phyloP scores from a whole-genome alignment of 2,113 vertebrate species.

The Ia io region DNA sequence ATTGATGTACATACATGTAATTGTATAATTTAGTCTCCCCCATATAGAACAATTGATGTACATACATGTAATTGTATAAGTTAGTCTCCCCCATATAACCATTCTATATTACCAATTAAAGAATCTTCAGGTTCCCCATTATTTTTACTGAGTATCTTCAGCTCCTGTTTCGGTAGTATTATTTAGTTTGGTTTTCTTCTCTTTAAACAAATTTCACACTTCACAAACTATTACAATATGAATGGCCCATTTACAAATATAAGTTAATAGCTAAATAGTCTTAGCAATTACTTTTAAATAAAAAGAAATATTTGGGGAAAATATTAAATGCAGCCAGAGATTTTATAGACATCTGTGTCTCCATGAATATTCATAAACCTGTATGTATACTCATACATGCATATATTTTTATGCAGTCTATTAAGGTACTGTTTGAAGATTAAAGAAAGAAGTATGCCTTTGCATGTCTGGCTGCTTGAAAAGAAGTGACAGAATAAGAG shows the following conservation, averaged over 20 bases:
- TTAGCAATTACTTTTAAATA: slow-evolving; percentile 39
- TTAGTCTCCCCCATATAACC: not conserved
- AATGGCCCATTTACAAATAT: not conserved
- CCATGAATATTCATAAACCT: slow-evolving; percentile 26
- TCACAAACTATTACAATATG: not conserved
- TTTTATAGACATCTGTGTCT: not conserved
- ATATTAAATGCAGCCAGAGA: not conserved
- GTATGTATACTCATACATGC: not conserved
- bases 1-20: not conserved
- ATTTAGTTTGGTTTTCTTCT: not conserved
- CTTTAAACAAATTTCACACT: slow-evolving; percentile 27
- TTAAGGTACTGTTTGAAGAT: slow-evolving; percentile 13
- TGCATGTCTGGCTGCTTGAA: not conserved
- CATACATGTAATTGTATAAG: not conserved
- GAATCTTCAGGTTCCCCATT: not conserved
- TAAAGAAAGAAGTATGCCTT: not conserved
- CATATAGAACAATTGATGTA: not conserved
- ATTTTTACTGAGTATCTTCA: not conserved
- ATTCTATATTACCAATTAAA: not conserved
- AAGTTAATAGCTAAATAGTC: not conserved
- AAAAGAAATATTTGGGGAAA: slow-evolving; percentile 10
- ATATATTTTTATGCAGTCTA: not conserved
- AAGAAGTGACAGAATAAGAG: not conserved
- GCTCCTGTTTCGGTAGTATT: not conserved
- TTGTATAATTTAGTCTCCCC: not conserved